Conservation (phyloP, 2,113 vertebrate genomes). For the Pagrus major region DNA sequence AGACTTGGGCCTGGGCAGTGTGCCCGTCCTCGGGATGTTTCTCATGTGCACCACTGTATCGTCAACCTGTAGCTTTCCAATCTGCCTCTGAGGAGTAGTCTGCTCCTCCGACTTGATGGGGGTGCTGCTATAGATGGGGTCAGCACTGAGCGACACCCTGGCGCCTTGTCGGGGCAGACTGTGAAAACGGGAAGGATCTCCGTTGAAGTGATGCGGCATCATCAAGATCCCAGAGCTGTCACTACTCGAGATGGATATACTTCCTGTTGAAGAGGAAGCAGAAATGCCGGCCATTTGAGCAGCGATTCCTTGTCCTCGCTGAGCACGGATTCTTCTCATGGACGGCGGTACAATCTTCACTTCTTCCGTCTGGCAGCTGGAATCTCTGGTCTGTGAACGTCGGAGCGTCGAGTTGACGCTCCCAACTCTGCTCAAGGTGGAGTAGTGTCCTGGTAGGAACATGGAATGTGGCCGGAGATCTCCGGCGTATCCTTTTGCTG, state of each 20-base stretch:
- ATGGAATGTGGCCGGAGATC: conserved; percentile 89
- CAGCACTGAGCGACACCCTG: conserved; percentile 87
- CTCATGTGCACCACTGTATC: conserved; percentile 86
- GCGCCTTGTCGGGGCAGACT: conserved; percentile 92
- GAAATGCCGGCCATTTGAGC: conserved; percentile 94
- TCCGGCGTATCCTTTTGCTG: conserved; percentile 83
- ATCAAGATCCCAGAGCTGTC: conserved; percentile 85
- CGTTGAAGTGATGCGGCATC: conserved; percentile 82
- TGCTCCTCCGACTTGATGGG: conserved; percentile 82
- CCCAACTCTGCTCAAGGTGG: conserved; percentile 88
- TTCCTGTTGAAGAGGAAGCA: conserved; percentile 90
- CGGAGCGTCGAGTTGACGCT: conserved; percentile 81
- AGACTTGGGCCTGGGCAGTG: conserved; percentile 86
- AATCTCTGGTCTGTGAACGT: conserved; percentile 89
- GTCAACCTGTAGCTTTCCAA: conserved; percentile 86
- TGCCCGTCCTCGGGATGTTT: conserved; percentile 72
- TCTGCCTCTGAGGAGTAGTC: conserved; percentile 75
- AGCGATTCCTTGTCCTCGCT: conserved; percentile 95
- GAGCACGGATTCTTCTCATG: conserved; percentile 94
- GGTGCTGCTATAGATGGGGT: conserved; percentile 84
- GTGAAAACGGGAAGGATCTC: conserved; percentile 88
- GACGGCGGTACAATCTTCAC: conserved; percentile 94
- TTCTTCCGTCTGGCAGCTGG: conserved; percentile 95
- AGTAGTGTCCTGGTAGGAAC: conserved; percentile 91
- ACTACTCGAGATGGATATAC: conserved; percentile 90